Conservation (phyloP, 2,113 vertebrate genomes). For the Eurystomus gularis region DNA sequence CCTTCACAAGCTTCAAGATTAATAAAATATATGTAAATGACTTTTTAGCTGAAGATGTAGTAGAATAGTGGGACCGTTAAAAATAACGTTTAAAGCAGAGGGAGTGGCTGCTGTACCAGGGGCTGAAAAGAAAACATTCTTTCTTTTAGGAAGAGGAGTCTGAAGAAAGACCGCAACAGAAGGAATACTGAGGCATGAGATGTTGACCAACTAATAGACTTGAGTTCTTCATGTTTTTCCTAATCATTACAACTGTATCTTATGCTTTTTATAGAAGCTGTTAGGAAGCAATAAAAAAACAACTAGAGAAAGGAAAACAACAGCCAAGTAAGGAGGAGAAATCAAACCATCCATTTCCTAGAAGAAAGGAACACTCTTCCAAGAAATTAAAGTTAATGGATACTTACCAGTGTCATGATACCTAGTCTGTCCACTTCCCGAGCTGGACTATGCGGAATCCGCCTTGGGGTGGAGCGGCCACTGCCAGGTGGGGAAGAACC, state of each 20-base stretch:
- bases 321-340: neutral
- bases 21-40: neutral
- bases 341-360: neutral
- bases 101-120: neutral
- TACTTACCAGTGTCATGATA: constrained; percentile 91
- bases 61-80: neutral
- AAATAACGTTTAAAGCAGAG: neutral
- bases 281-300: constrained; percentile 36
- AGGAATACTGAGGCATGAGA: neutral
- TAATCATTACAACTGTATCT: constrained; percentile 26
- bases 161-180: neutral
- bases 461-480: constrained; percentile 88
- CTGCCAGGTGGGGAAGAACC: constrained; percentile 90
- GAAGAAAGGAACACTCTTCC: neutral
- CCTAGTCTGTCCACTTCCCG: constrained; percentile 92
- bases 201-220: constrained; percentile 7
- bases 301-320: constrained; percentile 25
- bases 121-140: neutral
- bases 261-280: constrained; percentile 28
- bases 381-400: fast-evolving
- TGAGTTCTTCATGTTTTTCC: neutral
- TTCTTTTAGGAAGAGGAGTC: neutral
- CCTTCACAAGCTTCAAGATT: neutral
- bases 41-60: neutral
- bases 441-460: constrained; percentile 87